A percentile compares a stretch with the other conserved stretches of the same genome.
Evolutionary conservation across 1,140 invertebrate genomes (phyloP).

Genomic region (Leptinotarsa undecemlineata): DNA sequence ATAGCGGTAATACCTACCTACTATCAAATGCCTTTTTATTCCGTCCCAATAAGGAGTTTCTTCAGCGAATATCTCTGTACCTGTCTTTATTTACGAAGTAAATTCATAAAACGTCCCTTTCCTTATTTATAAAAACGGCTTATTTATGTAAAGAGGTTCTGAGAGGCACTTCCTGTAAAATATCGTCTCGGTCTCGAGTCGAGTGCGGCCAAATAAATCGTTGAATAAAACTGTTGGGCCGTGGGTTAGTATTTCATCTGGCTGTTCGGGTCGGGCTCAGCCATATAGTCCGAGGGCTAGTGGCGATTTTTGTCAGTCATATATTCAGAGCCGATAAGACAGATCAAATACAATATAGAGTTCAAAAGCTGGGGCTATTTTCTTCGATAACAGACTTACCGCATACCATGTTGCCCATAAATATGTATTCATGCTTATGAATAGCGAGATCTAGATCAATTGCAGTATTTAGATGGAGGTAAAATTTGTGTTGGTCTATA

Average conservation of each 20-base stretch:
- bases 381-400: no score
- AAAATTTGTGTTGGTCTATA: no score
- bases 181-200: not conserved
- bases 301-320: no score
- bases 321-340: no score
- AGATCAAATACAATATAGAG: no score
- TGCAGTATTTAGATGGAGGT: no score
- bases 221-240: not conserved
- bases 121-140: constrained; percentile 11
- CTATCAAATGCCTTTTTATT: not conserved
- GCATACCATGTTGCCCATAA: no score
- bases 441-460: no score
- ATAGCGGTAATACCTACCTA: not conserved
- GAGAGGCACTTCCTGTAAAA: constrained; percentile 9
- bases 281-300: not conserved
- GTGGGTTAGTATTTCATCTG: not conserved
- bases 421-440: no score
- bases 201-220: not conserved
- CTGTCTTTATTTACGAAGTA: not conserved
- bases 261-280: not conserved
- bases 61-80: not conserved
- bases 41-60: not conserved
- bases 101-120: not conserved
- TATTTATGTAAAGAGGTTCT: constrained; percentile 16
- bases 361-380: no score